phyloP scores from a whole-genome alignment of 92 coral and sea anemone genomes.

The Galaxea fascicularis region DNA sequence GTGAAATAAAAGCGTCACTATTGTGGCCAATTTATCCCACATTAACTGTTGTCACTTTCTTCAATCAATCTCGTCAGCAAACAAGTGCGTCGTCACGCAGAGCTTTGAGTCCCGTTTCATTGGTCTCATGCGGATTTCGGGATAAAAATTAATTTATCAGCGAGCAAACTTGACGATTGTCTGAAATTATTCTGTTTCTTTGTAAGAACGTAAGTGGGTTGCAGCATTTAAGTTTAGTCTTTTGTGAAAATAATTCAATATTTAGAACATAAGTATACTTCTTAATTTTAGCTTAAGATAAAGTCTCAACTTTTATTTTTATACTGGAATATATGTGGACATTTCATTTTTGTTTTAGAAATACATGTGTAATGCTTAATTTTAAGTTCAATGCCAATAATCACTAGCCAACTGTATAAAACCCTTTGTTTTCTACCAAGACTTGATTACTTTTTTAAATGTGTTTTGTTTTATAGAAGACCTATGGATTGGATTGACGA shows the following conservation, averaged over 20 bases:
- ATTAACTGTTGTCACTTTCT: too few relatives aligned
- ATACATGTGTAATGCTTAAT: neutral
- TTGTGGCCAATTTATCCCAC: too few relatives aligned
- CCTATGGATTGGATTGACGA: constrained; percentile 59
- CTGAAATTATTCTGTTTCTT: constrained; percentile 1
- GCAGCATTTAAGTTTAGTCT: neutral
- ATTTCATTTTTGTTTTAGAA: neutral
- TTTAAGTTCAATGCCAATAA: neutral
- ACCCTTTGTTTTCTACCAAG: neutral
- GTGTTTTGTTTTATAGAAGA: constrained; percentile 17
- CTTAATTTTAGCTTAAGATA: neutral
- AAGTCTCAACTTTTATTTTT: neutral
- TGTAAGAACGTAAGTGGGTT: neutral
- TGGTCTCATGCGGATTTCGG: too few relatives aligned
- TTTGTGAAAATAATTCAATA: constrained; percentile 1
- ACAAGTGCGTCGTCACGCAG: too few relatives aligned
- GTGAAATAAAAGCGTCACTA: too few relatives aligned
- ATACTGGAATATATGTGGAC: neutral
- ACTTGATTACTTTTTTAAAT: neutral
- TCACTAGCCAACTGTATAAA: too few relatives aligned
- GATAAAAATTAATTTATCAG: constrained; percentile 3
- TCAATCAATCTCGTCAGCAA: too few relatives aligned
- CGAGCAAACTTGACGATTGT: neutral
- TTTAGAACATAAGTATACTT: neutral
- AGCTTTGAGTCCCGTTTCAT: too few relatives aligned